Conservation (phyloP, 2,888 invertebrate genomes). For the Masnerella sp. region DNA sequence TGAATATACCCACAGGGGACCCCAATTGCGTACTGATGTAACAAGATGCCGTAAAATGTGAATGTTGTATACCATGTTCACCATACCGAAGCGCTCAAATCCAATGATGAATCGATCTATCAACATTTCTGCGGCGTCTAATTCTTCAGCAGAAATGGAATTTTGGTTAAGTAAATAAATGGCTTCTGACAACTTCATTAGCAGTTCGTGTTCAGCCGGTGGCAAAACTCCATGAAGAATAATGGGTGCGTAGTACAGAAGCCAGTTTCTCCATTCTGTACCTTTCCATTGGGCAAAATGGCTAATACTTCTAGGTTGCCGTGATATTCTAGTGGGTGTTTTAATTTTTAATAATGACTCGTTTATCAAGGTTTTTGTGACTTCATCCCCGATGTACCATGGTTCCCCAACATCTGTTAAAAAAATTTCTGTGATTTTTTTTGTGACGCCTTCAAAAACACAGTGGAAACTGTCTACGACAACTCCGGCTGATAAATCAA, state of each 20-base stretch:
- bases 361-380: background rate
- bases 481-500: slow-evolving; percentile 9
- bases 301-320: background rate
- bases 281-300: slow-evolving; percentile 29
- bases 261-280: slow-evolving; percentile 40
- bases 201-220: background rate
- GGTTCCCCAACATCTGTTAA: background rate
- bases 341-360: background rate
- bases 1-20: slow-evolving; percentile 3
- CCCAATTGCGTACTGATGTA: background rate
- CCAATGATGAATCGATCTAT: slow-evolving; percentile 20
- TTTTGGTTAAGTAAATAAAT: slow-evolving; percentile 15
- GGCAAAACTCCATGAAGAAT: slow-evolving; percentile 1
- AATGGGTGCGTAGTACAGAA: slow-evolving; percentile 26
- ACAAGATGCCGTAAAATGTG: slow-evolving; percentile 22
- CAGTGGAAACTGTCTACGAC: slow-evolving; percentile 8
- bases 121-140: slow-evolving; percentile 24
- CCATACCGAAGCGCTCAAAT: slow-evolving; percentile 13
- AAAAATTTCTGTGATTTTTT: slow-evolving; percentile 8
- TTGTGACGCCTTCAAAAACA: slow-evolving; percentile 3
- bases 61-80: slow-evolving; percentile 20
- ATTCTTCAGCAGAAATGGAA: slow-evolving; percentile 13
- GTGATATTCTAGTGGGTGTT: slow-evolving; percentile 13
- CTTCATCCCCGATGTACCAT: slow-evolving; percentile 6
- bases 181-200: slow-evolving; percentile 24